phyloP scores from a whole-genome alignment of 1,140 invertebrate species.

The Drosophila kohkoa region DNA sequence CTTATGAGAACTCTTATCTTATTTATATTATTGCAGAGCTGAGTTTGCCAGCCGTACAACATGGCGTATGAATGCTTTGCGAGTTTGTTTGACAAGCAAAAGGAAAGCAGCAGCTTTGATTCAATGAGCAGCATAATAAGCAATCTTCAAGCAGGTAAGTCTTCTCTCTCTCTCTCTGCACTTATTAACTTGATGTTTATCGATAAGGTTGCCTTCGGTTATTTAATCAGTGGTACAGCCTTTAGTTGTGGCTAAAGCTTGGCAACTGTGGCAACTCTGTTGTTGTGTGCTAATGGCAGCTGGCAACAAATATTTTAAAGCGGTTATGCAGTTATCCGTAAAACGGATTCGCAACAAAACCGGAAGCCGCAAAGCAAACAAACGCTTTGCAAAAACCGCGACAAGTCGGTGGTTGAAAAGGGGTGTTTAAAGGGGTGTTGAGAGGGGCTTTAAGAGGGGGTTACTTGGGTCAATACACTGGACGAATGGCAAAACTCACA shows the following conservation, averaged over 20 bases:
- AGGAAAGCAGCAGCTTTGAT: no score
- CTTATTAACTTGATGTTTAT: background rate
- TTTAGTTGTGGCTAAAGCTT: no score
- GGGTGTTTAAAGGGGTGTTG: background rate
- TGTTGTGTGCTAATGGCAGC: conserved; percentile 14
- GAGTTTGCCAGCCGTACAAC: background rate
- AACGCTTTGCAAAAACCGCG: conserved; percentile 75
- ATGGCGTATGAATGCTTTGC: background rate
- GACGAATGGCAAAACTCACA: conserved; percentile 21
- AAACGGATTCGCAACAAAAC: conserved; percentile 71
- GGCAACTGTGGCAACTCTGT: conserved; percentile 6
- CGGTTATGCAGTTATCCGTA: conserved; percentile 64
- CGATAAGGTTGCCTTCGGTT: background rate
- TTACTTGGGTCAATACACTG: conserved; percentile 73
- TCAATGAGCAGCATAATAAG: no score
- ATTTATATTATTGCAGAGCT: conserved; percentile 8
- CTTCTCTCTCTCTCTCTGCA: no score
- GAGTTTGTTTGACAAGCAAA: background rate
- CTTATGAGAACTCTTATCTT: conserved; percentile 4
- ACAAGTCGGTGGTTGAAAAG: conserved; percentile 41
- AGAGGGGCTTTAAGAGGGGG: background rate
- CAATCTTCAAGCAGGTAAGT: background rate
- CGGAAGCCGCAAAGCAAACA: conserved; percentile 80
- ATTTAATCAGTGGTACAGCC: conserved; percentile 21
- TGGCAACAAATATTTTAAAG: conserved; percentile 53